Evolutionary conservation across 1,140 invertebrate species (phyloP).

Genomic region (Zaprionus vittiger): DNA sequence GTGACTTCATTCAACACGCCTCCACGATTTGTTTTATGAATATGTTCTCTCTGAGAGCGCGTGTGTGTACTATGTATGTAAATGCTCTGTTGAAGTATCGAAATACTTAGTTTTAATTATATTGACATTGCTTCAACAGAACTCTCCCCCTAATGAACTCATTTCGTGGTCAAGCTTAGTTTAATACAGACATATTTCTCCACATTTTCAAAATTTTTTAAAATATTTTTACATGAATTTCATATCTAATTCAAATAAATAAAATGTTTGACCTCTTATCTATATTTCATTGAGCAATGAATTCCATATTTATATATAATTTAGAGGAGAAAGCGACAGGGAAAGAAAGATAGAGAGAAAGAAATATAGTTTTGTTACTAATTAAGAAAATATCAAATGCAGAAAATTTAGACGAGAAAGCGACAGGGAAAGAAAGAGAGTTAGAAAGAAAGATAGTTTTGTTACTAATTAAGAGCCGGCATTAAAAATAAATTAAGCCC

Average conservation of each 20-base stretch:
- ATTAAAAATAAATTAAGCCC: slow-evolving; percentile 5
- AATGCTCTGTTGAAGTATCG: too few species aligned
- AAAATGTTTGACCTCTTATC: too few species aligned
- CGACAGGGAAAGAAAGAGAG: not conserved
- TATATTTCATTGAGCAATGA: too few species aligned
- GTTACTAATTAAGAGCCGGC: slow-evolving; percentile 30
- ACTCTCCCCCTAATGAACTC: too few species aligned
- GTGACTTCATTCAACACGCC: slow-evolving; percentile 37
- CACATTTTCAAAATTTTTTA: too few species aligned
- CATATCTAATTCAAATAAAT: too few species aligned
- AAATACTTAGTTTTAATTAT: too few species aligned
- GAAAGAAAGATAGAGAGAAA: too few species aligned
- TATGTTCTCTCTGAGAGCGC: not conserved
- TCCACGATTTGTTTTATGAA: slow-evolving; percentile 5
- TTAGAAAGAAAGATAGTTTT: not conserved
- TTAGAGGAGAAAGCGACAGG: not conserved
- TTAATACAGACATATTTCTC: too few species aligned
- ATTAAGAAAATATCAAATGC: slow-evolving; percentile 9
- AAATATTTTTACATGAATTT: too few species aligned
- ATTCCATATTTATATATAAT: not conserved
- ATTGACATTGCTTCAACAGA: too few species aligned
- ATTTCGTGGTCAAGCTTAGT: fast-evolving
- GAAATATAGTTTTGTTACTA: slow-evolving; percentile 2
- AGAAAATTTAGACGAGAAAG: not conserved
- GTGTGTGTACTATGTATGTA: not conserved